Conservation (phyloP, 2,797 vertebrate species). For the Sternarchorhynchus goeldii region DNA sequence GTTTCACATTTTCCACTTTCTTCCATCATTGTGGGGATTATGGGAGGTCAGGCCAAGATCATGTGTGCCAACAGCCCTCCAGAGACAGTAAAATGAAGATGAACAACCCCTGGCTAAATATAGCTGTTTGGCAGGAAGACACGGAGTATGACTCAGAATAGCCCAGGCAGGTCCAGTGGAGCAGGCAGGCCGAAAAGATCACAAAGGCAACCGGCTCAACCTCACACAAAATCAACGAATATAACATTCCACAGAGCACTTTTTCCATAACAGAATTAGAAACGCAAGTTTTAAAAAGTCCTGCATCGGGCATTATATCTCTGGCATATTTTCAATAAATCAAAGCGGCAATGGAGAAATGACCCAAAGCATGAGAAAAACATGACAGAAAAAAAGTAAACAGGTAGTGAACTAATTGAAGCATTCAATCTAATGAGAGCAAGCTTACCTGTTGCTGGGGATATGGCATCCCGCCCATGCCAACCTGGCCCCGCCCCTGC, state of each 20-base stretch:
- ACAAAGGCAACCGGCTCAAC: slow-evolving; percentile 22
- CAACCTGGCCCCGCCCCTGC: slow-evolving; percentile 82
- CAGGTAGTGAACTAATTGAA: no score
- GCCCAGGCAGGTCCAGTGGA: slow-evolving; percentile 49
- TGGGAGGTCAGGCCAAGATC: slow-evolving; percentile 37
- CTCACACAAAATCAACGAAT: not conserved
- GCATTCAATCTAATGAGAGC: not conserved
- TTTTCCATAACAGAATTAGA: not conserved
- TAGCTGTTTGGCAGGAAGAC: slow-evolving; percentile 68
- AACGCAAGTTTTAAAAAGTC: no score
- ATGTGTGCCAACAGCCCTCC: slow-evolving; percentile 43
- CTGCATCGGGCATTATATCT: not conserved
- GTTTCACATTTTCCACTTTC: slow-evolving; percentile 48
- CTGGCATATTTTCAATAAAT: not conserved
- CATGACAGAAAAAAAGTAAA: no score
- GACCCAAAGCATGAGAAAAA: not conserved
- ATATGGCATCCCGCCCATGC: slow-evolving; percentile 88
- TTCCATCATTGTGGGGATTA: slow-evolving; percentile 49
- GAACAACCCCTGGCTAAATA: slow-evolving; percentile 70
- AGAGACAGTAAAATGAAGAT: slow-evolving; percentile 68
- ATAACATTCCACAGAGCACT: not conserved
- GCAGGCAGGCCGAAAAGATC: slow-evolving; percentile 55
- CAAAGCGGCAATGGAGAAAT: not conserved
- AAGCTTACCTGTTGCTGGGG: slow-evolving; percentile 87
- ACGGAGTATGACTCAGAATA: slow-evolving; percentile 51